A percentile compares a stretch with the other conserved stretches of the same genome.
phyloP scores from a whole-genome alignment of 2,888 invertebrate species.

The Crematogaster levior region DNA sequence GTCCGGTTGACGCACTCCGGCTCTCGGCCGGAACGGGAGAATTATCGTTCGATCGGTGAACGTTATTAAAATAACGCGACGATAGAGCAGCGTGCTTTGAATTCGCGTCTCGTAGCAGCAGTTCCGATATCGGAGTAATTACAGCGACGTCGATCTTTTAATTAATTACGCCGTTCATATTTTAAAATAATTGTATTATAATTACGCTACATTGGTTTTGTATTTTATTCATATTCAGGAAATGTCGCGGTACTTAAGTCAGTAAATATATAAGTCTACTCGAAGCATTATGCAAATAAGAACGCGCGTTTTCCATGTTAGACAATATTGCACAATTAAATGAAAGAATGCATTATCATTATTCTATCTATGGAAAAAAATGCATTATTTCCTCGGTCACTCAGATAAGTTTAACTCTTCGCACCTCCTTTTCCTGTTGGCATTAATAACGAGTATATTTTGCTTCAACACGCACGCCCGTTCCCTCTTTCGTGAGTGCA shows the following conservation, averaged over 20 bases:
- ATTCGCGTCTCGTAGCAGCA: background rate
- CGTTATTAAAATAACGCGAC: background rate
- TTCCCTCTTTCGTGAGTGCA: conserved; percentile 56
- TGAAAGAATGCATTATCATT: background rate
- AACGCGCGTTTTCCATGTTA: background rate
- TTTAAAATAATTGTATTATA: background rate
- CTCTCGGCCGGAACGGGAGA: background rate
- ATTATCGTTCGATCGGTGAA: background rate
- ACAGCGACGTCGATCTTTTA: background rate
- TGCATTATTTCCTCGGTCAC: background rate
- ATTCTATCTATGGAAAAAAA: background rate
- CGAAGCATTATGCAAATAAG: background rate
- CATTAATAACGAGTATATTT: conserved; percentile 69
- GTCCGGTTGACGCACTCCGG: background rate
- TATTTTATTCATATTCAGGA: background rate
- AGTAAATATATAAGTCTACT: background rate
- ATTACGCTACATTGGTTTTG: background rate
- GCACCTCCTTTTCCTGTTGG: conserved; percentile 43
- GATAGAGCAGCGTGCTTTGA: background rate
- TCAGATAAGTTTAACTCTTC: conserved; percentile 37
- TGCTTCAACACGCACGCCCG: conserved; percentile 69
- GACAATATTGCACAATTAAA: background rate
- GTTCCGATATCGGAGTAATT: background rate
- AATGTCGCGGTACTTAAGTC: background rate
- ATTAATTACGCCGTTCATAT: background rate